A percentile compares a stretch with the other conserved stretches of the same genome.
phyloP scores from a whole-genome alignment of 2,888 invertebrate species.

The Phortica magna region DNA sequence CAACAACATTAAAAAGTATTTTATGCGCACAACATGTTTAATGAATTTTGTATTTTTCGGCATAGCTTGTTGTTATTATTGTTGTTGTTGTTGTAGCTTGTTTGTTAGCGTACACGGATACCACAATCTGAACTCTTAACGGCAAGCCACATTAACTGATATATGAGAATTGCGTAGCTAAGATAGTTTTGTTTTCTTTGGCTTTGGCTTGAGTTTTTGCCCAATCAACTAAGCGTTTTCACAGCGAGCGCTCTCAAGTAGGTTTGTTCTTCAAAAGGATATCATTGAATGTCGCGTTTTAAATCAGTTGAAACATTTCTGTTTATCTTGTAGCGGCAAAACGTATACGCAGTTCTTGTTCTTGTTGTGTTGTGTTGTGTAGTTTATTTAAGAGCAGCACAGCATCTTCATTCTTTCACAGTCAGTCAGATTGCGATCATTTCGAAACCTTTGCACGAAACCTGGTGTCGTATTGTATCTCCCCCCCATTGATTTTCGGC shows the following conservation, averaged over 20 bases:
- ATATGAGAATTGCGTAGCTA: no score
- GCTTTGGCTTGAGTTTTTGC: no score
- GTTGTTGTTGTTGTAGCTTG: constrained; percentile 12
- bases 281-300: background rate
- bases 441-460: constrained; percentile 24
- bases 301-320: constrained; percentile 45
- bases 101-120: background rate
- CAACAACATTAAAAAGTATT: constrained; percentile 35
- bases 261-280: background rate
- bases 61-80: constrained; percentile 3
- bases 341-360: no score
- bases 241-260: background rate
- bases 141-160: no score
- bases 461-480: background rate
- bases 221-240: no score
- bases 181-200: no score
- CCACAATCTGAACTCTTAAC: background rate
- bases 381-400: constrained; percentile 26
- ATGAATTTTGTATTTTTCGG: constrained; percentile 16
- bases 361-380: no score
- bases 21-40: constrained; percentile 35
- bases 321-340: constrained; percentile 1
- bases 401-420: background rate
- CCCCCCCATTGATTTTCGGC: constrained; percentile 15
- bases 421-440: constrained; percentile 25